Percentiles rank a stretch among this genome's conserved stretches.
phyloP scores from a whole-genome alignment of 2,113 vertebrate genomes.

The Semicossyphus pulcher region DNA sequence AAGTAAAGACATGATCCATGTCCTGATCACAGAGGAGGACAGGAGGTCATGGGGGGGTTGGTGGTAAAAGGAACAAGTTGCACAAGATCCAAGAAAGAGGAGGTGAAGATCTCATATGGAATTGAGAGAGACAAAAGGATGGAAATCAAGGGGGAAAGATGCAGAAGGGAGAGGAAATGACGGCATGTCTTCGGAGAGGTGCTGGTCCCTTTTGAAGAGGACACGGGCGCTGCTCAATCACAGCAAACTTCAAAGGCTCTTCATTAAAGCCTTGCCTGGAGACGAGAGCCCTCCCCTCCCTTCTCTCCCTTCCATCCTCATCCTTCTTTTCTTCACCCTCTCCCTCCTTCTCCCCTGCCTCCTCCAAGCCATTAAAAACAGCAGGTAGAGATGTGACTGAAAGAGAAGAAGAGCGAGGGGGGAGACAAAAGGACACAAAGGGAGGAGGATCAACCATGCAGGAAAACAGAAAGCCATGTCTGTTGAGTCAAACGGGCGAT shows the following conservation, averaged over 20 bases:
- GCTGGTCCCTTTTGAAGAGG: constrained; percentile 54
- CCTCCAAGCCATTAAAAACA: constrained; percentile 64
- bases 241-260: constrained; percentile 74
- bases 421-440: constrained; percentile 38
- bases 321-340: constrained; percentile 46
- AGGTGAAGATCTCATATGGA: constrained; percentile 29
- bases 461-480: constrained; percentile 26
- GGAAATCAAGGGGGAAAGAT: constrained; percentile 33
- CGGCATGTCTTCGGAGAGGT: constrained; percentile 32
- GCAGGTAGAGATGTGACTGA: constrained; percentile 50
- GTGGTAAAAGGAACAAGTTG: constrained; percentile 20
- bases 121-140: constrained; percentile 46
- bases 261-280: constrained; percentile 73
- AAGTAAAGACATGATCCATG: constrained; percentile 64
- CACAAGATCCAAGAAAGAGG: too few relatives aligned
- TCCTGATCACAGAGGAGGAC: constrained; percentile 65
- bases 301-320: constrained; percentile 15
- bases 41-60: not conserved
- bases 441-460: constrained; percentile 51
- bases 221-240: constrained; percentile 64
- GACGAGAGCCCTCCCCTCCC: constrained; percentile 24
- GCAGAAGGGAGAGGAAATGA: constrained; percentile 31
- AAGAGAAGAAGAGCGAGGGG: constrained; percentile 26
- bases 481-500: constrained; percentile 32
- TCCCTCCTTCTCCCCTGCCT: constrained; percentile 21